Conservation (phyloP, 2,113 vertebrate species). For the Gymnarchus niloticus region DNA sequence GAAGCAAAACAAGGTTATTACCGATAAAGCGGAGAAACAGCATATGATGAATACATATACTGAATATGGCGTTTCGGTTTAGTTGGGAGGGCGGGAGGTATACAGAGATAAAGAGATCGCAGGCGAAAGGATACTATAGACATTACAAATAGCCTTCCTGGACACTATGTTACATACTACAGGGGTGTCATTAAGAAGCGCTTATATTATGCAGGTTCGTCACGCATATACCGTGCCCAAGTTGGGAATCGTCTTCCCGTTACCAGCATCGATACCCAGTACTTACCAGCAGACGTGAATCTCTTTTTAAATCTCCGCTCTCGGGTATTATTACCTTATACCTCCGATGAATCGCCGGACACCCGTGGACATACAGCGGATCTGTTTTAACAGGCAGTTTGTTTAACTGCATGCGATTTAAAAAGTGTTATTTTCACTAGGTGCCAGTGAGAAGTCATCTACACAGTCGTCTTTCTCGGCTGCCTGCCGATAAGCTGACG, state of each 20-base stretch:
- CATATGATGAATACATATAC: slow-evolving; percentile 7
- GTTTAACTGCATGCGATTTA: not conserved
- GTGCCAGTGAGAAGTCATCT: not conserved
- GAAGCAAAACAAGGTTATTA: not conserved
- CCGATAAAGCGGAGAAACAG: not conserved
- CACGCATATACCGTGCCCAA: not conserved
- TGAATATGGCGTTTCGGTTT: slow-evolving; percentile 15
- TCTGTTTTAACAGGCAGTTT: not conserved
- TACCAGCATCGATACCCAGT: not conserved
- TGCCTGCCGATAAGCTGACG: slow-evolving; percentile 20
- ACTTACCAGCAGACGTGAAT: not conserved
- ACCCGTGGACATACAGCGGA: not conserved
- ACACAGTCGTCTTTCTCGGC: not conserved
- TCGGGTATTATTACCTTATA: not conserved
- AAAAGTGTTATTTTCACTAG: not conserved
- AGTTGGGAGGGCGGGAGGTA: not conserved
- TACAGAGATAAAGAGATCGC: not conserved
- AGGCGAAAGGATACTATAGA: not conserved
- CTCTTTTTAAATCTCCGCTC: not conserved
- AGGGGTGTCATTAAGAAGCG: not conserved
- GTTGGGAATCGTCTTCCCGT: not conserved
- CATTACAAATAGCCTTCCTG: not conserved
- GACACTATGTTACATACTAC: not conserved
- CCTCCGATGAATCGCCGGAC: not conserved
- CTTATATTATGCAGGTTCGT: not conserved